Base-by-base conservation (phyloP, 2,888 invertebrate genomes). In the Hirtodrosophila confusa region DNA sequence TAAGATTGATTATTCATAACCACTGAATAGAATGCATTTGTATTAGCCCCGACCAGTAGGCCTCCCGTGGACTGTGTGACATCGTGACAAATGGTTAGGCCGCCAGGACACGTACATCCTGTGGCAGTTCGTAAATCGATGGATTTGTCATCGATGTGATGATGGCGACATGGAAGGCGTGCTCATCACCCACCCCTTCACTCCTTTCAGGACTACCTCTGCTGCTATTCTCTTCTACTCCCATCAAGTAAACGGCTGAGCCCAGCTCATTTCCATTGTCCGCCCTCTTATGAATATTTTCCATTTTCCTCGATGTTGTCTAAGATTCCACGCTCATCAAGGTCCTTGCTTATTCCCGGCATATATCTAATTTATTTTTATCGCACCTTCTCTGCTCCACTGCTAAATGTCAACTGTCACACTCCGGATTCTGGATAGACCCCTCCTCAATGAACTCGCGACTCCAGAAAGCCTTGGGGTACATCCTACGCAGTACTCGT, bases 71-170 rank as follows among this genome's bases (percentile, higher is more conserved):
- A 44, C 27, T 5, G 8, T 7, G 55, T 17, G 44, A 39, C 57
- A 35, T 10, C 40, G 45, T 47, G 58, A 51, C 40, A 47, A 58
- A 41, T 47, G 40, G 11, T n/a, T n/a, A 6, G n/a, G 17, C 36
- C 40, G 61, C 40, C 29, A n/a, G 35, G 41, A 48, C 61, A 61
- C 61, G 61, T 61, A 53, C 41, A 23, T 41, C 24, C 24, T 24
- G 5, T 24, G 6, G 36, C 47, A 9, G 24, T 40, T n/a, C 23
- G 33, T 23, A 65, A 76, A 78, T 78, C 64, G 61, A 71, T 78
- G 57, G 60, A 71, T 78, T 60, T 60, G 50, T 72, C 60, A 64
- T 40, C 45, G 44, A 50, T 35, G 53, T n/a, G 53, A 10, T 31
- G 43, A 10, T 10, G 10, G 36, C 9, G 31, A 31, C 31, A 7